A percentile compares a stretch with the other conserved stretches of the same genome.
These are phyloP conservation scores for Frankliniella intonsa DNA, from an alignment of 2,888 invertebrate genomes.

Conservation along the genomic window DNA sequence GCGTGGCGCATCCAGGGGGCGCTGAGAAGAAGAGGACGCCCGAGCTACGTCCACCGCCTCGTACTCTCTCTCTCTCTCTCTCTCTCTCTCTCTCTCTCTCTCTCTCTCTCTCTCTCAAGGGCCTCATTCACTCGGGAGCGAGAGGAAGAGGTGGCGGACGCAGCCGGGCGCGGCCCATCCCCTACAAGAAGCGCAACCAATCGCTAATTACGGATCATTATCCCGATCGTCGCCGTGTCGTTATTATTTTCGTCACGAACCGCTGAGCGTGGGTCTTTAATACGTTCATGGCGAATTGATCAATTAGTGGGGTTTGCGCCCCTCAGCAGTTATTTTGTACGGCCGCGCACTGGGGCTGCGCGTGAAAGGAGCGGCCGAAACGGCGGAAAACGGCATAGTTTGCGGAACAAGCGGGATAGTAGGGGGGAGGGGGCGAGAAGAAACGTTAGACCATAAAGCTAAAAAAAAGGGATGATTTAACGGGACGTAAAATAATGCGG, in stretches of 20 bases:
- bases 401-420: no score
- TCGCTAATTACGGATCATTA: constrained; percentile 24
- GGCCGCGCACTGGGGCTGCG: background rate
- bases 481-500: no score
- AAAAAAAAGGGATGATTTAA: background rate
- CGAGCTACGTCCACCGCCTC: background rate
- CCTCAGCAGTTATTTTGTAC: background rate
- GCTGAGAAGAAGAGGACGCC: background rate
- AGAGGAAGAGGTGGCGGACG: background rate
- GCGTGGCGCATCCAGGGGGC: background rate
- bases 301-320: background rate
- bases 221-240: background rate
- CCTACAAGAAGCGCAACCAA: constrained; percentile 12
- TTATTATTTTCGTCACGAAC: constrained; percentile 18
- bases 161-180: background rate
- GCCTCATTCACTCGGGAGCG: background rate
- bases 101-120: background rate
- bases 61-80: background rate
- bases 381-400: no score
- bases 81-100: background rate
- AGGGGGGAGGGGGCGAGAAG: background rate
- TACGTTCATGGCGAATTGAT: background rate
- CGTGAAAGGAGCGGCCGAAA: no score
- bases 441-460: background rate
- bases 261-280: background rate